Evolutionary conservation across 2,113 vertebrate species (phyloP).

Genomic region (Alligator sinensis): DNA sequence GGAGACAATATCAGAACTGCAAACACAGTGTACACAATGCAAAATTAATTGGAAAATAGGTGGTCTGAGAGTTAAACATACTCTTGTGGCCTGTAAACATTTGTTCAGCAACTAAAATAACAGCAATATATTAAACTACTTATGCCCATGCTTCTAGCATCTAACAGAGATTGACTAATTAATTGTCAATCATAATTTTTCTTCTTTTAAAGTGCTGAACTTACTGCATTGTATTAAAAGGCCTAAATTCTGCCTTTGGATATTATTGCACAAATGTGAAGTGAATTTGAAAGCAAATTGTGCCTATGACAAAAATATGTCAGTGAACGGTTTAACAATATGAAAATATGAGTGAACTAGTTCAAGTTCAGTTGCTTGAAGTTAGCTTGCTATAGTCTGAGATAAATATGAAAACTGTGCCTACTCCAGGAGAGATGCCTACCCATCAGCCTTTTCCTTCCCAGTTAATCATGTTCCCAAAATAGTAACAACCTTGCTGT

Average conservation of each 20-base stretch:
- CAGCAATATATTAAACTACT: constrained; percentile 49
- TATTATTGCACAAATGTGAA: not conserved
- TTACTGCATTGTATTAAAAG: not conserved
- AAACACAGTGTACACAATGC: constrained; percentile 24
- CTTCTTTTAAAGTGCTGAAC: constrained; percentile 23
- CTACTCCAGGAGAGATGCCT: not conserved
- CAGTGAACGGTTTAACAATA: not conserved
- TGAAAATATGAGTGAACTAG: constrained; percentile 29
- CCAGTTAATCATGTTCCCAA: not conserved
- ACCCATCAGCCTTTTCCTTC: constrained; percentile 11
- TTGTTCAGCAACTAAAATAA: constrained; percentile 57
- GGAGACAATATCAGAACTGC: constrained; percentile 44
- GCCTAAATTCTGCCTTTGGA: not conserved
- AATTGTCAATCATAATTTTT: constrained; percentile 53
- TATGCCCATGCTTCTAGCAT: constrained; percentile 52
- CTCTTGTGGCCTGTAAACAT: constrained; percentile 59
- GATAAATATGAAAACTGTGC: not conserved
- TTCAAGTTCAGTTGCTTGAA: constrained; percentile 25
- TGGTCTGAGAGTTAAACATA: constrained; percentile 34
- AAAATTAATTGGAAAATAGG: constrained; percentile 73
- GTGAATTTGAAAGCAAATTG: not conserved
- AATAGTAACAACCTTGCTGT: not conserved
- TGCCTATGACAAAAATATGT: not conserved
- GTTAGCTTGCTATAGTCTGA: not conserved
- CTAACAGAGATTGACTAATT: constrained; percentile 48